Evolutionary conservation across 2,888 invertebrate species (phyloP).

Genomic region (Acrobasis repandana): DNA sequence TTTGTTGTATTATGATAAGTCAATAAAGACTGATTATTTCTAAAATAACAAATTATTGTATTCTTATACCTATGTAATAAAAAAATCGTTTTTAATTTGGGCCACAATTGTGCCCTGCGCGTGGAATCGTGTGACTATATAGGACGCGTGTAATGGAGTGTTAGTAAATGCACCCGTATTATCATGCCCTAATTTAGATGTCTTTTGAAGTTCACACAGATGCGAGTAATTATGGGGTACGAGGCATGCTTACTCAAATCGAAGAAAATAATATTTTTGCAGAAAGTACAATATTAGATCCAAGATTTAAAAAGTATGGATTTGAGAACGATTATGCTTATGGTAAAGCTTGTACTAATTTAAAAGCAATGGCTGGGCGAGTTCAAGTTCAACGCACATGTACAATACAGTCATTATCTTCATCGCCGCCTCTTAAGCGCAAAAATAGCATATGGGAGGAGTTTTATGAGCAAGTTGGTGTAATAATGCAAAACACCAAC

Average conservation of each 20-base stretch:
- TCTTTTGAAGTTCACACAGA: too few species aligned
- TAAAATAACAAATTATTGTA: too few species aligned
- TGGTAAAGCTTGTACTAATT: neutral
- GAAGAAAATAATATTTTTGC: neutral
- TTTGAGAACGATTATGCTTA: neutral
- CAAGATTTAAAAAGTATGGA: neutral
- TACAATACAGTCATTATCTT: neutral
- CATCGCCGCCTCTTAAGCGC: neutral
- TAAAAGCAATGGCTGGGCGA: neutral
- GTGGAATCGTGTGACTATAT: too few species aligned
- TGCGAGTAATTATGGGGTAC: too few species aligned
- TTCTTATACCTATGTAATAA: too few species aligned
- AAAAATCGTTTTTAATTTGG: too few species aligned
- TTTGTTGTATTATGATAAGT: too few species aligned
- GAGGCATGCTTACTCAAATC: neutral
- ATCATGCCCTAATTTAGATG: too few species aligned
- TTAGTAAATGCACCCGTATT: too few species aligned
- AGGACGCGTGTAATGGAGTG: too few species aligned
- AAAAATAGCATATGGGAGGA: neutral
- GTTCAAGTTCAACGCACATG: neutral
- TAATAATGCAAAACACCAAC: neutral
- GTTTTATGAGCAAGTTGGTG: neutral
- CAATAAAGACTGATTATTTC: too few species aligned
- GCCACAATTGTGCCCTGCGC: too few species aligned
- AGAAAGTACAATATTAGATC: neutral